Evolutionary conservation across 2,797 vertebrate genomes (phyloP).

Genomic region (Delichon dasypus): DNA sequence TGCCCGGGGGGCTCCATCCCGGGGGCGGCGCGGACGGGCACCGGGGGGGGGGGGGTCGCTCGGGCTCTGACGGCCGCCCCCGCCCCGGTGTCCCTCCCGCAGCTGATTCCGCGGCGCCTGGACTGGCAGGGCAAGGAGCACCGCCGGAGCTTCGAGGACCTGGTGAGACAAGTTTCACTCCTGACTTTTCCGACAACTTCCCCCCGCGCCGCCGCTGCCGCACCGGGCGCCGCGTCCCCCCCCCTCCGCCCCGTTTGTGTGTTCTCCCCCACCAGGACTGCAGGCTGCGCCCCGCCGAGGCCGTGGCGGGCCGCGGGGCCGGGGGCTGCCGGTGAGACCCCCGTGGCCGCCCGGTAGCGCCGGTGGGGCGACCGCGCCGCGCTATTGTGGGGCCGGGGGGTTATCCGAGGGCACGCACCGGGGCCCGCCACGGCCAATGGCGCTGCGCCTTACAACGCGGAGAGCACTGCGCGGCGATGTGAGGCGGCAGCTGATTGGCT

Average conservation of each 20-base stretch:
- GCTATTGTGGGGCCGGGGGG: slow-evolving; percentile 77
- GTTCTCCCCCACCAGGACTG: background rate
- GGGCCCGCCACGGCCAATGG: slow-evolving; percentile 80
- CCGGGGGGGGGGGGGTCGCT: background rate
- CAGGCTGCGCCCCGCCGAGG: background rate
- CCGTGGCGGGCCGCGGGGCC: background rate
- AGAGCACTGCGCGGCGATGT: slow-evolving; percentile 56
- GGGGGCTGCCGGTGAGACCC: background rate
- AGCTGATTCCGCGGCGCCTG: slow-evolving; percentile 93
- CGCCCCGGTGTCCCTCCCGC: slow-evolving; percentile 9
- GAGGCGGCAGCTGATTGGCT: slow-evolving; percentile 77
- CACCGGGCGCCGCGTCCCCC: background rate
- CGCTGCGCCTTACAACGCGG: slow-evolving; percentile 52
- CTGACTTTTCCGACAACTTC: background rate
- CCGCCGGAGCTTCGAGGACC: slow-evolving; percentile 89
- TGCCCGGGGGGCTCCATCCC: background rate
- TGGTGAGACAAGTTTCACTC: slow-evolving; percentile 84
- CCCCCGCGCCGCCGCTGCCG: background rate
- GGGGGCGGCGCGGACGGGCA: background rate
- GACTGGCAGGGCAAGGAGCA: slow-evolving; percentile 91
- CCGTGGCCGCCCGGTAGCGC: background rate
- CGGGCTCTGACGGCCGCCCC: background rate
- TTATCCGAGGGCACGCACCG: slow-evolving; percentile 64
- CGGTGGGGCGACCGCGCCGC: background rate
- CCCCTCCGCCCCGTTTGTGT: background rate